Percentiles rank a stretch among this genome's conserved stretches.
These are phyloP conservation scores for Hirundichthys speculiger DNA, from an alignment of 2,113 vertebrate genomes.

Conservation along the genomic window DNA sequence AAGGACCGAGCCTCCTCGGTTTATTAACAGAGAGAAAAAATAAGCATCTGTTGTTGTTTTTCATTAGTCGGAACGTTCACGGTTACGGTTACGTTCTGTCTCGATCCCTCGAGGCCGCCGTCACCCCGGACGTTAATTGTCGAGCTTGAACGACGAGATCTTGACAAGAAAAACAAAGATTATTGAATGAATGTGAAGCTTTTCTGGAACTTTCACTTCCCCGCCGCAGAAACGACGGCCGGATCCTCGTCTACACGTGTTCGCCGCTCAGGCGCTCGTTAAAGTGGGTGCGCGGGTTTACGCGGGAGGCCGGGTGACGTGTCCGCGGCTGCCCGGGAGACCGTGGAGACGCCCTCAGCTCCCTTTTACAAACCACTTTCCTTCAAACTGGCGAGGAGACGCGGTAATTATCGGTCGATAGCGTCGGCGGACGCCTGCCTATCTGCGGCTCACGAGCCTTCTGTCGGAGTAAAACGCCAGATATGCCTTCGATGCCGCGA, in stretches of 20 bases:
- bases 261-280: no score
- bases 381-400: conserved; percentile 11
- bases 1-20: conserved; percentile 8
- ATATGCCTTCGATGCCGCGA: conserved; percentile 16
- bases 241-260: no score
- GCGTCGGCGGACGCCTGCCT: conserved; percentile 13
- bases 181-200: no score
- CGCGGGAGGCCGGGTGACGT: background rate
- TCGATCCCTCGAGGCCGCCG: no score
- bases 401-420: conserved; percentile 20
- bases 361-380: conserved; percentile 1
- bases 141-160: no score
- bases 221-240: no score
- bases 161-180: no score
- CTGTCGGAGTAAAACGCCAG: conserved; percentile 28
- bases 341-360: background rate
- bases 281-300: background rate
- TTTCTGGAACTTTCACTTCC: no score
- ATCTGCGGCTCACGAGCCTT: background rate
- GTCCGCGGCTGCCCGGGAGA: conserved; percentile 8
- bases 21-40: background rate
- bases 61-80: no score
- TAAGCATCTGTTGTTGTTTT: background rate
- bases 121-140: no score
- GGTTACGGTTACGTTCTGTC: no score